Evolutionary conservation across 2,113 vertebrate genomes (phyloP).

Genomic region (Engraulis encrasicolus): DNA sequence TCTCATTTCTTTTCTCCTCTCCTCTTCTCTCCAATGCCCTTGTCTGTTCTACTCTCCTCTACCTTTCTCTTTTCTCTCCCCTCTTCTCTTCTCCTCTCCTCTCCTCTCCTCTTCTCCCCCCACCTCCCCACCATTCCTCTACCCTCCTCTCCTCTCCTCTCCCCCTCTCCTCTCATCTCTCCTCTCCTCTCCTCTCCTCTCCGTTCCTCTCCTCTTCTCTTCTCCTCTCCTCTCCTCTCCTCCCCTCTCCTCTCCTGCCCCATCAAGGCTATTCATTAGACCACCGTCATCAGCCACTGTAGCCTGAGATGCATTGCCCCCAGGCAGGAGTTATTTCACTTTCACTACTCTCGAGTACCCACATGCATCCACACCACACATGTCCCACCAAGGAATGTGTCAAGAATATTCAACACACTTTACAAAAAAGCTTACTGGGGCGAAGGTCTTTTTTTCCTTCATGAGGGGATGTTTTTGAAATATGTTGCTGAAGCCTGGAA

Average conservation of each 20-base stretch:
- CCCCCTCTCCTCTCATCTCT: conserved; percentile 59
- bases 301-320: conserved; percentile 38
- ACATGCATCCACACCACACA: background rate
- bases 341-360: background rate
- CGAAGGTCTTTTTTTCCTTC: background rate
- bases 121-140: too few species aligned
- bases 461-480: background rate
- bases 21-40: conserved; percentile 59
- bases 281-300: conserved; percentile 72
- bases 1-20: conserved; percentile 59
- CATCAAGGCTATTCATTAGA: conserved; percentile 83
- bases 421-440: too few species aligned
- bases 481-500: background rate
- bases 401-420: background rate
- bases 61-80: too few species aligned
- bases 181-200: conserved; percentile 63
- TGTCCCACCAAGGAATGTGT: background rate
- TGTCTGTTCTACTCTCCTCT: conserved; percentile 57
- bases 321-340: background rate
- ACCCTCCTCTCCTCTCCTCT: conserved; percentile 57
- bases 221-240: conserved; percentile 53
- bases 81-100: conserved; percentile 58
- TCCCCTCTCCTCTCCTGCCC: conserved; percentile 61
- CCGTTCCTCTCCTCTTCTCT: conserved; percentile 56
- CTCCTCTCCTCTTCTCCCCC: conserved; percentile 52